Base-by-base conservation (phyloP, 2,888 invertebrate genomes). In the Cybosia mesomella region DNA sequence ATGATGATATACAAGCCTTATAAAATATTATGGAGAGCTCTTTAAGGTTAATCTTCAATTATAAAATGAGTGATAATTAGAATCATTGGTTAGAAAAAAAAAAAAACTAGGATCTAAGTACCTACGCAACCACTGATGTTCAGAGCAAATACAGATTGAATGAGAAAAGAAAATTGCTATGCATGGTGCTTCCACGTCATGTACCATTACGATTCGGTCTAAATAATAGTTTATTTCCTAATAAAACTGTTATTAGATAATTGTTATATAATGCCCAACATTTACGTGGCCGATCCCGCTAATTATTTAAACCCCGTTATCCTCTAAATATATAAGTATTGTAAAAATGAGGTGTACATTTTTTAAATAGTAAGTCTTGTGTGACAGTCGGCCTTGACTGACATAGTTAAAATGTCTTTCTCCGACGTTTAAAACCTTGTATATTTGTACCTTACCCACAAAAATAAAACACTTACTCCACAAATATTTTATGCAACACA, bases 381-480 rank as follows among this genome's bases (percentile, higher is more conserved):
- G 21, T 66, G 64, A 76, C 61, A 76, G 64, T 69, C 66, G 32
- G 55, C 77, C 74, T 69, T 83, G 76, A 82, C 77, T 68, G 79
- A 79, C 74, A 75, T 80, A 71, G 53, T 57, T 68, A 34, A 72
- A 53, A 43, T 60, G 59, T 71, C 58, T 73, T 77, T 71, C 74
- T 73, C 66, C 71, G 39, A 32, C 61, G 59, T 63, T 32, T 32
- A 28, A 22, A 55, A 49, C 49, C 49, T 49, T 36, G 39, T 18
- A 11, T 43, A 43, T 43, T 49, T 22, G 43, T 43, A 64, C 43
- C 28, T 43, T 49, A 22, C 18, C 9, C 15, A 1, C 15, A n/a
- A 49, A 49, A 2, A 49, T 4, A 49, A 49, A 9, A 49, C 18
- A 49, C 18, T 1, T 49, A n/a, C n/a, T 18, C 3, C 9, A 9